Percentiles rank a stretch among this genome's conserved stretches.
phyloP scores from a whole-genome alignment of 1,140 invertebrate species.

The Limonius californicus region DNA sequence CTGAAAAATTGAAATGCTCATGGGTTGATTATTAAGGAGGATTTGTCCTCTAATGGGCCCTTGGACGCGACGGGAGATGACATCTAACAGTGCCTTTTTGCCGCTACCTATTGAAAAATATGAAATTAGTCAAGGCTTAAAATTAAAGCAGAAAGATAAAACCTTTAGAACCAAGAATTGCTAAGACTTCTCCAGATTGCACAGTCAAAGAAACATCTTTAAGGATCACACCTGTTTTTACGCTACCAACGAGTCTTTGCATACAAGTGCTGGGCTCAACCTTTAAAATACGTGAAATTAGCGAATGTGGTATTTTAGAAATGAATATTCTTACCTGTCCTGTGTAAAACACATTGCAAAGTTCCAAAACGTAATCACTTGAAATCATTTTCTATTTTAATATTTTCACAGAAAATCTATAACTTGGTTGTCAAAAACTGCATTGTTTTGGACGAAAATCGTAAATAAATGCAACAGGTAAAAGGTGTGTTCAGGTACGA shows the following conservation, averaged over 20 bases:
- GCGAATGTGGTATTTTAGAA: background rate
- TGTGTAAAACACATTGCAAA: conserved; percentile 85
- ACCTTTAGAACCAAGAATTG: conserved; percentile 89
- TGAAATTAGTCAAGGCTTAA: background rate
- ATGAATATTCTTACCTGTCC: conserved; percentile 69
- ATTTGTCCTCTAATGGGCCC: conserved; percentile 79
- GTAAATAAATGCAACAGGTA: background rate
- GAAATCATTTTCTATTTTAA: background rate
- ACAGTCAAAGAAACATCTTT: conserved; percentile 89
- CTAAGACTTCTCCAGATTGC: conserved; percentile 86
- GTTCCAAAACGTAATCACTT: conserved; percentile 76
- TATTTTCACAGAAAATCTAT: background rate
- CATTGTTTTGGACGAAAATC: background rate
- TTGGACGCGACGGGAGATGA: conserved; percentile 74
- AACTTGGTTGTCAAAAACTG: background rate
- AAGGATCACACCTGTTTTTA: conserved; percentile 78
- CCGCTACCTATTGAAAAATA: conserved; percentile 65
- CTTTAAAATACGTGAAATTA: conserved; percentile 45
- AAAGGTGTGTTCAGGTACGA: background rate
- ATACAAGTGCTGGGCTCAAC: conserved; percentile 75
- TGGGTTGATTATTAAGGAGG: conserved; percentile 75
- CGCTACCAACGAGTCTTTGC: conserved; percentile 70
- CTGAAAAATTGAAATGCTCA: conserved; percentile 77
- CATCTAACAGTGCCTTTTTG: conserved; percentile 84
- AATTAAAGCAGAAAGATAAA: background rate